These are phyloP conservation scores for Coecobrya sp. DNA, from an alignment of 2,888 invertebrate genomes.

Conservation along the genomic window DNA sequence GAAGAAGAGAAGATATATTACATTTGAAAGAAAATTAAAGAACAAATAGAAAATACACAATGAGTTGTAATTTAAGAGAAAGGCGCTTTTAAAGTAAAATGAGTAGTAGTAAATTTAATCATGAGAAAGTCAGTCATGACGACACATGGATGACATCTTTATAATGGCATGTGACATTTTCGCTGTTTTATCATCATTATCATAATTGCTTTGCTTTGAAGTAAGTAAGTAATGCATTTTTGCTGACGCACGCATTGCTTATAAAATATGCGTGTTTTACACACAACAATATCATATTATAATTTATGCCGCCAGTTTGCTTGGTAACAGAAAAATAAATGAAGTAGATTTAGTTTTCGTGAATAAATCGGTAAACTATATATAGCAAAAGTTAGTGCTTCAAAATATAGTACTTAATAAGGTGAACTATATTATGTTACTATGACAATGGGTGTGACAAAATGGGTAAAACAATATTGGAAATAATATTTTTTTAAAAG, in stretches of 20 bases:
- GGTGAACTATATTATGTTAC: neutral
- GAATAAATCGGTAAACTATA: conserved; percentile 4
- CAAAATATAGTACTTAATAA: neutral
- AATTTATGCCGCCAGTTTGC: conserved; percentile 18
- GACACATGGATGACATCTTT: conserved; percentile 11
- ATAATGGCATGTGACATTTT: conserved; percentile 13
- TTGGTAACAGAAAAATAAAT: conserved; percentile 18
- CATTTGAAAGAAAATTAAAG: neutral
- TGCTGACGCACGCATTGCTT: conserved; percentile 64
- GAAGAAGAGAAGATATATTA: neutral
- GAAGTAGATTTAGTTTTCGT: neutral
- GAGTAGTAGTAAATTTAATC: neutral
- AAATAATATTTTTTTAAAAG: neutral
- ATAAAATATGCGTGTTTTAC: conserved; percentile 48
- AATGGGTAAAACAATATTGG: neutral
- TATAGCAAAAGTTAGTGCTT: neutral
- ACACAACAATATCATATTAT: neutral
- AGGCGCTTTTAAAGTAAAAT: conserved; percentile 11
- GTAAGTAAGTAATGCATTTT: conserved; percentile 7
- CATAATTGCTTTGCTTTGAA: conserved; percentile 18
- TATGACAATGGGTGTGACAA: neutral
- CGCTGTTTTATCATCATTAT: conserved; percentile 27
- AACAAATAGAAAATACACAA: neutral
- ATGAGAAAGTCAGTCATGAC: conserved; percentile 2
- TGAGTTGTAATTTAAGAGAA: neutral